Conservation (phyloP, 2,888 invertebrate species). For the Latrodectus elegans region DNA sequence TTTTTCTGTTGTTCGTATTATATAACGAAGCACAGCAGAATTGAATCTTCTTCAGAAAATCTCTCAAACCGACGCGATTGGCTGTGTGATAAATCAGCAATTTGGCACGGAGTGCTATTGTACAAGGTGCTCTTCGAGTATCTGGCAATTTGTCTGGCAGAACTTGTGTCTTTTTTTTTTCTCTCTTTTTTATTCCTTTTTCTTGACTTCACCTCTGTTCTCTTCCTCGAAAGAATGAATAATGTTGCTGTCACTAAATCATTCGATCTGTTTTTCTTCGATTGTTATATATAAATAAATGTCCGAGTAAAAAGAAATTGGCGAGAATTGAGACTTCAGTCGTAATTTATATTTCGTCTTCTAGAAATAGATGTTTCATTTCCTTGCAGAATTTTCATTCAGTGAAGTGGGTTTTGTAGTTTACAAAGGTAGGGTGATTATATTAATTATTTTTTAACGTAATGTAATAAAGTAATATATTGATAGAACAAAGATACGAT, state of each 20-base stretch:
- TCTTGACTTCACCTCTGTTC: conserved; percentile 18
- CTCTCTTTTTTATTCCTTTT: conserved; percentile 19
- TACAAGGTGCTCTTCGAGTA: conserved; percentile 4
- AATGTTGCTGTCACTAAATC: conserved; percentile 46
- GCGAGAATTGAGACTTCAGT: conserved; percentile 30
- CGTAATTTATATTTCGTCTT: conserved; percentile 20
- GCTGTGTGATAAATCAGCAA: conserved; percentile 39
- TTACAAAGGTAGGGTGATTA: too few relatives aligned
- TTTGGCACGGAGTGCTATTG: conserved; percentile 43
- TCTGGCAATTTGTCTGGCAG: conserved; percentile 36
- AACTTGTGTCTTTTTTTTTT: background rate
- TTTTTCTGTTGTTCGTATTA: too few relatives aligned
- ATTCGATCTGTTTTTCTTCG: conserved; percentile 55
- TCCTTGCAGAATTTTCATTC: background rate
- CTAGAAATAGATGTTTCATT: background rate
- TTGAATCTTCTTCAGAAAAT: too few relatives aligned
- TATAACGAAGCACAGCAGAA: too few relatives aligned
- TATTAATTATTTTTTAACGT: too few relatives aligned
- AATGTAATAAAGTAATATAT: too few relatives aligned
- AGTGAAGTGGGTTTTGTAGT: background rate
- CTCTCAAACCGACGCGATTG: conserved; percentile 23
- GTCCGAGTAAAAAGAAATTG: background rate
- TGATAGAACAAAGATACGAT: too few relatives aligned
- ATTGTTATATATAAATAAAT: conserved; percentile 36
- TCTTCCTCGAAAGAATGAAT: conserved; percentile 9